Evolutionary conservation across 2,888 invertebrate species (phyloP), one percentile per base, ranked within the genome.

Genomic region (Parascotia fuliginaria): DNA sequence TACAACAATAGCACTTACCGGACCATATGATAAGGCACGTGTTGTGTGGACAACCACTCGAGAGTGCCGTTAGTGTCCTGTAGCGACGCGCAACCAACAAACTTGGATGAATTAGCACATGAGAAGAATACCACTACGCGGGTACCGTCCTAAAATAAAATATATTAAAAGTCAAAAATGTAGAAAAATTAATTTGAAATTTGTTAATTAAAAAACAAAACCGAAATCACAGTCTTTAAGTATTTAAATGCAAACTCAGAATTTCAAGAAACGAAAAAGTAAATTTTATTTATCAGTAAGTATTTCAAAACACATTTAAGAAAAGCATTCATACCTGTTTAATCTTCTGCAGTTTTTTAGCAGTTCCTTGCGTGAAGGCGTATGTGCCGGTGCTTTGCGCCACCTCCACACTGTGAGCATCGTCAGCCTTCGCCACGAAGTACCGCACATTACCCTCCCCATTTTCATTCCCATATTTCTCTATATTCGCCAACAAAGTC

Each of bases 341-440:
- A 13, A 92, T 85, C 60, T 93, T 93, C 65, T 94, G 88, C 46
- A 95, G 75, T 70, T 94, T 95, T 71, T 93, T 93, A 52, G 94
- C 94, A 2, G 94, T 95, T 48, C 87, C 88, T 13, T 89, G 91
- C n/a, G 94, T 83, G 70, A 95, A 95, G 11, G 93, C 92, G 92
- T 93, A 95, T 5, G 87, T 82, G 28, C 92, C 92, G 7, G 89
- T 89, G 40, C 75, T 84, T 54, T 93, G 89, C 4, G 94, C 94
- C 12, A 92, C 81, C 46, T 95, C 94, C 28, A 95, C 87, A 34
- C 85, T 82, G 49, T 92, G 93, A 47, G 89, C 76, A 52, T 93
- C 94, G 28, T 91, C 93, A 11, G 94, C 94, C 69, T 93, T 94
- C 72, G 94, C 94, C 39, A 96, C 85, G 67, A 95, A 94, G 79